These are phyloP conservation scores for Eriocheir sinensis DNA, from an alignment of 1,140 invertebrate genomes.

Conservation along the genomic window DNA sequence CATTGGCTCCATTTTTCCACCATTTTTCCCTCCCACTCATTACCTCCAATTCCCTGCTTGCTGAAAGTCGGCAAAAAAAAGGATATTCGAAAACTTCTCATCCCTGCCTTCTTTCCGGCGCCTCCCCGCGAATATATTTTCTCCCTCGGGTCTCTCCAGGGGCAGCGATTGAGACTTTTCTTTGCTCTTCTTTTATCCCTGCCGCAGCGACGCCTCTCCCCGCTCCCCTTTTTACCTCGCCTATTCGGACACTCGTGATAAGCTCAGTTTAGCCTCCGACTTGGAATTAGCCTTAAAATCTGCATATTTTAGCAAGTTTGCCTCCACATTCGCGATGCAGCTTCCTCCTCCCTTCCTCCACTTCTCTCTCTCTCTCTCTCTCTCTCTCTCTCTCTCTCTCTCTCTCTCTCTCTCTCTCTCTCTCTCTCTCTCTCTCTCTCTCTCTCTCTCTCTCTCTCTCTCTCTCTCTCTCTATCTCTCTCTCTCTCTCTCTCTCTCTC, in stretches of 20 bases:
- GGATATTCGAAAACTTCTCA: too few relatives aligned
- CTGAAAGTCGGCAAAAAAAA: too few relatives aligned
- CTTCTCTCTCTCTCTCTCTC: not conserved
- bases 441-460: not conserved
- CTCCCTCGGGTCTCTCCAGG: too few relatives aligned
- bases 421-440: not conserved
- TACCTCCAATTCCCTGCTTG: too few relatives aligned
- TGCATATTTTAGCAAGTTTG: not conserved
- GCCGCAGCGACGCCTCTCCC: not conserved
- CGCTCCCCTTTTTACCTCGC: not conserved
- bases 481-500: not conserved
- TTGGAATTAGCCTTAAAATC: not conserved
- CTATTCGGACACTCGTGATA: not conserved
- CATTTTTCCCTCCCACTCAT: too few relatives aligned
- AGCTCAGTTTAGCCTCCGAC: not conserved
- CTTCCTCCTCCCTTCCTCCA: not conserved
- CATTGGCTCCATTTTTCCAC: too few relatives aligned
- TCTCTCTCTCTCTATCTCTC: conserved; percentile 2
- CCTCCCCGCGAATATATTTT: too few relatives aligned
- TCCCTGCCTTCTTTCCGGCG: not conserved
- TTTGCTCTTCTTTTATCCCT: not conserved
- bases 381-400: not conserved
- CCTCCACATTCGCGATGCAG: not conserved
- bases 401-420: not conserved
- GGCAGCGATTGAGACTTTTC: too few relatives aligned